Percentiles rank a stretch among this genome's conserved stretches.
phyloP scores from a whole-genome alignment of 1,140 invertebrate genomes.

The Apis cerana region DNA sequence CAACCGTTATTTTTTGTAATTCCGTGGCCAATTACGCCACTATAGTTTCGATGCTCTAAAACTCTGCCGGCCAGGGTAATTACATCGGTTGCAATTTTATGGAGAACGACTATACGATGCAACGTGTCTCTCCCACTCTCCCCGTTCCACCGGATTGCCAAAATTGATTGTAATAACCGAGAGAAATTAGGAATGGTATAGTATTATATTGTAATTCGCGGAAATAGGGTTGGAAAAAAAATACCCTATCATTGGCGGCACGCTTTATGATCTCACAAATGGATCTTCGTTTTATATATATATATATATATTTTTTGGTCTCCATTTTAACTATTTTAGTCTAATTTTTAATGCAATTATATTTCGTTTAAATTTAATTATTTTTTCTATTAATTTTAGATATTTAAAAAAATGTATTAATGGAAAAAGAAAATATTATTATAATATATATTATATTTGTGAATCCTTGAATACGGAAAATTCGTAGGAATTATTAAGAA shows the following conservation, averaged over 20 bases:
- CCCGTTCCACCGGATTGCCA: neutral
- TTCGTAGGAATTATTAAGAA: neutral
- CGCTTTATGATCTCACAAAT: conserved; percentile 31
- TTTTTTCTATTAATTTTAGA: neutral
- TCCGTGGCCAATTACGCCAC: conserved; percentile 60
- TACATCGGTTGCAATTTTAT: conserved; percentile 47
- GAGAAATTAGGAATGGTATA: conserved; percentile 36
- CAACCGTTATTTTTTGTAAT: conserved; percentile 69
- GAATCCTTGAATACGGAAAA: neutral
- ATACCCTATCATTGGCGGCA: neutral
- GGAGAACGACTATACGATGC: conserved; percentile 16
- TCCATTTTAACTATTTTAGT: neutral
- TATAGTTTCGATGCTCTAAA: conserved; percentile 40
- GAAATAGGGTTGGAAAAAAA: neutral
- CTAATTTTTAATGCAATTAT: neutral
- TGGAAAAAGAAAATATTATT: neutral
- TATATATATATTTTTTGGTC: neutral
- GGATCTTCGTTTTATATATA: neutral
- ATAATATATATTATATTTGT: neutral
- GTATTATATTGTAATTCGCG: conserved; percentile 36
- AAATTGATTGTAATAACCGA: conserved; percentile 54
- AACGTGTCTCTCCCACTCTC: neutral
- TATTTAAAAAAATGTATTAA: neutral
- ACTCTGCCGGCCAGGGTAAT: conserved; percentile 31
- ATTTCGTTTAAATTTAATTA: neutral